Percentiles rank a stretch among this genome's conserved stretches.
Evolutionary conservation across 2,888 invertebrate genomes (phyloP).

Genomic region (Aspidiotus rigidus): DNA sequence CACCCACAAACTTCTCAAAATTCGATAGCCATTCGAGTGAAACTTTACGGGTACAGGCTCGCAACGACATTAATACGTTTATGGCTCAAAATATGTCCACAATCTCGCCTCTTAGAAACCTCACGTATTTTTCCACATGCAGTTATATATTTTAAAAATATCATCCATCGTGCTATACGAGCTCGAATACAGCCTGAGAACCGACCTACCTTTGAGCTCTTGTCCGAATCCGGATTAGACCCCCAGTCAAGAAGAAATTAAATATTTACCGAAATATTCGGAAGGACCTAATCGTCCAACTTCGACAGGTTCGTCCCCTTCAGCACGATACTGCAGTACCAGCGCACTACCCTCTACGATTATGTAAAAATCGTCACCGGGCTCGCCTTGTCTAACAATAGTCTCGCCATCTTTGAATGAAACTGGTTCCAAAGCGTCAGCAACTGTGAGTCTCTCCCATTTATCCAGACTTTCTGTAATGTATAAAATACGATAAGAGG

Average conservation of each 20-base stretch:
- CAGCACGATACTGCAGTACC: slow-evolving; percentile 57
- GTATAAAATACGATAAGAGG: slow-evolving; percentile 11
- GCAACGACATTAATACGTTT: too few relatives aligned
- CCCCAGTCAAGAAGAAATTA: too few relatives aligned
- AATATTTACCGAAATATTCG: slow-evolving; percentile 87
- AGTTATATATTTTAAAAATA: too few relatives aligned
- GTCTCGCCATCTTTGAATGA: slow-evolving; percentile 88
- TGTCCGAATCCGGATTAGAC: too few relatives aligned
- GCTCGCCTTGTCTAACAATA: slow-evolving; percentile 95
- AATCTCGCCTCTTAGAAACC: neutral
- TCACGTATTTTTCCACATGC: neutral
- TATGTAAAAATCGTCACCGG: slow-evolving; percentile 98
- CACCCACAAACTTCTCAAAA: too few relatives aligned
- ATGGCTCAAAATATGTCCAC: too few relatives aligned
- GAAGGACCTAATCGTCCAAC: slow-evolving; percentile 95
- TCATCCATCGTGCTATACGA: too few relatives aligned
- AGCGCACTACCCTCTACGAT: slow-evolving; percentile 77
- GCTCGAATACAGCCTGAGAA: neutral
- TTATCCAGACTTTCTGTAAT: slow-evolving; percentile 89
- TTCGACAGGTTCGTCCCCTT: slow-evolving; percentile 78
- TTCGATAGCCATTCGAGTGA: too few relatives aligned
- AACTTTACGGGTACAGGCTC: too few relatives aligned
- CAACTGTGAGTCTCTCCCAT: slow-evolving; percentile 97
- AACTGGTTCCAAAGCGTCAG: slow-evolving; percentile 93
- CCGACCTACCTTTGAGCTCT: neutral